A percentile compares a stretch with the other conserved stretches of the same genome.
Conservation (phyloP, 2,888 invertebrate species). For the Melolontha melolontha region DNA sequence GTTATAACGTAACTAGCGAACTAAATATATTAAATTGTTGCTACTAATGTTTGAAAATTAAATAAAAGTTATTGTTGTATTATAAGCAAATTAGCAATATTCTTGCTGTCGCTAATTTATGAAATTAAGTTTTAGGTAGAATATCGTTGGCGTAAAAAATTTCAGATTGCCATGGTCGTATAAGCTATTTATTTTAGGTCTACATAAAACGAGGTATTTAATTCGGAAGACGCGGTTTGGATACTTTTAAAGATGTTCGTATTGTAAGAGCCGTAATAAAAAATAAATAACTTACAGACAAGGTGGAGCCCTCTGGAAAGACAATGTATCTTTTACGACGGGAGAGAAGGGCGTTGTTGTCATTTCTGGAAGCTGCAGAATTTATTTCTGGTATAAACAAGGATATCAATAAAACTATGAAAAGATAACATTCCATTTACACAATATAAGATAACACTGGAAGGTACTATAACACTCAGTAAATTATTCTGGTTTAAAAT, state of each 20-base stretch:
- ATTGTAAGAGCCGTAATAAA: constrained; percentile 7
- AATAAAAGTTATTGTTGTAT: no score
- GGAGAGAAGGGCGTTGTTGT: constrained; percentile 49
- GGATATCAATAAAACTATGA: constrained; percentile 17
- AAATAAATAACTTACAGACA: constrained; percentile 68
- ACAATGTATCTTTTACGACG: constrained; percentile 70
- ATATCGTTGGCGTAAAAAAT: no score
- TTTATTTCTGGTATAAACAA: constrained; percentile 19
- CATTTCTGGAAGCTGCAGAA: constrained; percentile 13
- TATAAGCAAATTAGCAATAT: no score
- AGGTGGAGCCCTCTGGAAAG: constrained; percentile 73
- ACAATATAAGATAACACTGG: constrained; percentile 1
- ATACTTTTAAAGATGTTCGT: neutral
- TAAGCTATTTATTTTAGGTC: no score
- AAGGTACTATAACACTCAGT: neutral
- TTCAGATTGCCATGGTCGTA: no score
- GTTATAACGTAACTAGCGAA: no score
- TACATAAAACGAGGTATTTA: no score
- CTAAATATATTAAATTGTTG: no score
- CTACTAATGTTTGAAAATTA: no score
- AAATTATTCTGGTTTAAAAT: constrained; percentile 3
- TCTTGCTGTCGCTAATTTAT: no score
- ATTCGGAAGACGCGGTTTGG: neutral
- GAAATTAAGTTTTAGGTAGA: no score
- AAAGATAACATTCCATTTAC: constrained; percentile 13